phyloP scores from a whole-genome alignment of 1,140 invertebrate genomes.

The Laupala kohalensis region DNA sequence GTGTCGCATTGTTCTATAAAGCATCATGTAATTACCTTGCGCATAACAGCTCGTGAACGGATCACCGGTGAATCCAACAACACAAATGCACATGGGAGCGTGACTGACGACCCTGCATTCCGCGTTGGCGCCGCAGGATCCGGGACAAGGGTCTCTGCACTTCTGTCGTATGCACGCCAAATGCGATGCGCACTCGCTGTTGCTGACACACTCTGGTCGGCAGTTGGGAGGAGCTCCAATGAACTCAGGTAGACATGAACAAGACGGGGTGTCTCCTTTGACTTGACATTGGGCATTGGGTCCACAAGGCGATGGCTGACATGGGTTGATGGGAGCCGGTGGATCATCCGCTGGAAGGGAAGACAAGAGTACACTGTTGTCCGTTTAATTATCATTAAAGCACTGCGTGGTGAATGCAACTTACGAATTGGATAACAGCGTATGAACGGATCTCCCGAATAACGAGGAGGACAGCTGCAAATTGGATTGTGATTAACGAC shows the following conservation, averaged over 20 bases:
- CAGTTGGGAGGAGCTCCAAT: no score
- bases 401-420: background rate
- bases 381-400: background rate
- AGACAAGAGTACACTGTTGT: slow-evolving; percentile 16
- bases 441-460: slow-evolving; percentile 37
- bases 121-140: no score
- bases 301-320: slow-evolving; percentile 38
- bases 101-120: no score
- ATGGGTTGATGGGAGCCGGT: slow-evolving; percentile 30
- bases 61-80: slow-evolving; percentile 29
- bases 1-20: no score
- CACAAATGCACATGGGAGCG: slow-evolving; percentile 34
- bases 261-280: no score
- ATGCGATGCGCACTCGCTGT: no score
- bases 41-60: slow-evolving; percentile 31
- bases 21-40: no score
- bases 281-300: slow-evolving; percentile 39
- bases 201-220: no score
- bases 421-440: slow-evolving; percentile 14
- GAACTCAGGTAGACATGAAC: no score
- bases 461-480: slow-evolving; percentile 36
- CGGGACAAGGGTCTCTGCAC: no score
- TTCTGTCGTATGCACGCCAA: no score
- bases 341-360: slow-evolving; percentile 31
- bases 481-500: slow-evolving; percentile 37